A percentile compares a stretch with the other conserved stretches of the same genome.
Evolutionary conservation across 2,113 vertebrate species (phyloP).

Genomic region (Trogon melanurus): DNA sequence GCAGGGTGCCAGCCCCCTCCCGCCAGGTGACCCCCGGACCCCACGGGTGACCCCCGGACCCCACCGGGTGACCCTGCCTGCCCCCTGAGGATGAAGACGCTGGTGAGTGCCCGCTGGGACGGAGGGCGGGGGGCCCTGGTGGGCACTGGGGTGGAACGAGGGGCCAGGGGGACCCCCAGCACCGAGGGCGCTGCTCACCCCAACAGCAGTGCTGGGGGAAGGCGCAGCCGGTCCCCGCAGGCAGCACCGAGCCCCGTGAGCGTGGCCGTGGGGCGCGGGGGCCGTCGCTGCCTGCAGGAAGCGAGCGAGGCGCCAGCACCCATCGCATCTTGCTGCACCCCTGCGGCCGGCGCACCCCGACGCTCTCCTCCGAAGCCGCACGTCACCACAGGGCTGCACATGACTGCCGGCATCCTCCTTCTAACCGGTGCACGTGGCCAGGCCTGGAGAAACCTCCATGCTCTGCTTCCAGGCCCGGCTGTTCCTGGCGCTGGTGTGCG

Average conservation of each 20-base stretch:
- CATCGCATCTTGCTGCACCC: background rate
- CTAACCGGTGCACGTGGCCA: background rate
- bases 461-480: conserved; percentile 54
- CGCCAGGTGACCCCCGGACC: no score
- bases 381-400: no score
- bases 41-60: background rate
- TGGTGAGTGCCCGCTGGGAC: background rate
- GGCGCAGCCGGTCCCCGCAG: background rate
- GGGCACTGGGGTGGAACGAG: no score
- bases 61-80: background rate
- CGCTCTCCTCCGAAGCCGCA: background rate
- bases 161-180: background rate
- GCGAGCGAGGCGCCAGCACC: background rate
- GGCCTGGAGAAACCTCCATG: background rate
- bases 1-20: background rate
- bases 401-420: background rate
- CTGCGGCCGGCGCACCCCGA: no score
- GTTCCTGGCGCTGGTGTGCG: conserved; percentile 39
- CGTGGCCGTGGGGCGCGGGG: background rate
- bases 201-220: no score
- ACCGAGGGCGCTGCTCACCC: background rate
- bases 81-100: conserved; percentile 20
- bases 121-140: background rate
- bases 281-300: background rate
- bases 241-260: background rate